Evolutionary conservation across 2,797 vertebrate species (phyloP).

Genomic region (Kryptolebias ocellatus): DNA sequence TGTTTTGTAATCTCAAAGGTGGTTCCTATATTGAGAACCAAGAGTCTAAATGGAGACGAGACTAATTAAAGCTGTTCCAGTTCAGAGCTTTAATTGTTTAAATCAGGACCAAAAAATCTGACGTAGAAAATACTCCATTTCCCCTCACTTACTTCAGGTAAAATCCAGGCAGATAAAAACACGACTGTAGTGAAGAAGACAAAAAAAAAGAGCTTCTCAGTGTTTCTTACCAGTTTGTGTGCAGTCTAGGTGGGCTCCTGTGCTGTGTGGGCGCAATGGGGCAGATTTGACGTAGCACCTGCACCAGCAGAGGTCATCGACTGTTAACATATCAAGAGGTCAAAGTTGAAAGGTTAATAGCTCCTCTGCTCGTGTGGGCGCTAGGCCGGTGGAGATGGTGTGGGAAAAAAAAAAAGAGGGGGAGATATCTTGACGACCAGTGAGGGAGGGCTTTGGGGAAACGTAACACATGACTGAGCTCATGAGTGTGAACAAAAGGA

Average conservation of each 20-base stretch:
- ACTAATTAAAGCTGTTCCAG: background rate
- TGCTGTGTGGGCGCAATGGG: slow-evolving; percentile 80
- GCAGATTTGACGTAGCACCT: slow-evolving; percentile 86
- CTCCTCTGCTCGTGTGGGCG: slow-evolving; percentile 85
- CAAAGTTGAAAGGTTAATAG: slow-evolving; percentile 84
- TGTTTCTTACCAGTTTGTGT: slow-evolving; percentile 79
- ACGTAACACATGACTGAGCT: slow-evolving; percentile 41
- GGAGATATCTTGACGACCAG: slow-evolving; percentile 44
- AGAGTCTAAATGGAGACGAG: background rate
- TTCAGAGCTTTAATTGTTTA: background rate
- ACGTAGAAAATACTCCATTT: too few species aligned
- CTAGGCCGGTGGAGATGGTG: slow-evolving; percentile 75
- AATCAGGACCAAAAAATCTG: too few species aligned
- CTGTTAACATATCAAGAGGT: slow-evolving; percentile 87
- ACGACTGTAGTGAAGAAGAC: slow-evolving; percentile 10
- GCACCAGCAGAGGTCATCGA: slow-evolving; percentile 87
- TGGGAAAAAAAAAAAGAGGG: slow-evolving; percentile 40
- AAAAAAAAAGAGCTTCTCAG: slow-evolving; percentile 31
- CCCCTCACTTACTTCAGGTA: too few species aligned
- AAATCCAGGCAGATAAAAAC: background rate
- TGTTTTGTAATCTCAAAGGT: too few species aligned
- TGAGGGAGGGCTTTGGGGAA: slow-evolving; percentile 23
- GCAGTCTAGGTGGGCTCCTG: slow-evolving; percentile 83
- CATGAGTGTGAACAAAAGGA: slow-evolving; percentile 49
- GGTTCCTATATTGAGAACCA: too few species aligned